These are phyloP conservation scores for Unio pictorum DNA, from an alignment of 2,888 invertebrate genomes.

Conservation along the genomic window DNA sequence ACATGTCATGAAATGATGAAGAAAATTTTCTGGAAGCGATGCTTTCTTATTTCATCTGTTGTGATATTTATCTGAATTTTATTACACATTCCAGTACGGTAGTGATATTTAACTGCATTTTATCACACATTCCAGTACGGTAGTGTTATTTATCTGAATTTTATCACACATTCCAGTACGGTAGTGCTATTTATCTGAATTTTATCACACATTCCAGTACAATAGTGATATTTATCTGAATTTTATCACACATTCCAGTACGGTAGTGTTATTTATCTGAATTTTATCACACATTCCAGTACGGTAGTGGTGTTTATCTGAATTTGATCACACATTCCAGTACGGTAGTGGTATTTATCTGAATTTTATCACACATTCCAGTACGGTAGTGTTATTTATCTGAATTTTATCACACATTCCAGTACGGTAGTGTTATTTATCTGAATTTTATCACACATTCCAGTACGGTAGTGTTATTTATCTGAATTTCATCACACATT, in stretches of 20 bases:
- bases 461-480: too few relatives aligned
- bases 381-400: too few relatives aligned
- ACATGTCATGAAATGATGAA: too few relatives aligned
- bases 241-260: not conserved
- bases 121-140: slow-evolving; percentile 1
- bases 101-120: slow-evolving; percentile 20
- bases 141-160: slow-evolving; percentile 24
- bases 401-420: too few relatives aligned
- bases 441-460: too few relatives aligned
- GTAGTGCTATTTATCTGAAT: slow-evolving; percentile 24
- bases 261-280: slow-evolving; percentile 29
- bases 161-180: slow-evolving; percentile 1
- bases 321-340: too few relatives aligned
- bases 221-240: slow-evolving; percentile 24
- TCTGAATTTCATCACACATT: too few relatives aligned
- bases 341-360: too few relatives aligned
- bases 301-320: too few relatives aligned
- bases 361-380: too few relatives aligned
- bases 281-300: too few relatives aligned
- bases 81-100: slow-evolving; percentile 3
- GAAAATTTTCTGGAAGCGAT: not conserved
- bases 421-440: too few relatives aligned
- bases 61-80: not conserved
- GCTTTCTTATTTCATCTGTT: not conserved
- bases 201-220: not conserved